These are phyloP conservation scores for Cherax destructor DNA, from an alignment of 1,140 invertebrate species.

Conservation along the genomic window DNA sequence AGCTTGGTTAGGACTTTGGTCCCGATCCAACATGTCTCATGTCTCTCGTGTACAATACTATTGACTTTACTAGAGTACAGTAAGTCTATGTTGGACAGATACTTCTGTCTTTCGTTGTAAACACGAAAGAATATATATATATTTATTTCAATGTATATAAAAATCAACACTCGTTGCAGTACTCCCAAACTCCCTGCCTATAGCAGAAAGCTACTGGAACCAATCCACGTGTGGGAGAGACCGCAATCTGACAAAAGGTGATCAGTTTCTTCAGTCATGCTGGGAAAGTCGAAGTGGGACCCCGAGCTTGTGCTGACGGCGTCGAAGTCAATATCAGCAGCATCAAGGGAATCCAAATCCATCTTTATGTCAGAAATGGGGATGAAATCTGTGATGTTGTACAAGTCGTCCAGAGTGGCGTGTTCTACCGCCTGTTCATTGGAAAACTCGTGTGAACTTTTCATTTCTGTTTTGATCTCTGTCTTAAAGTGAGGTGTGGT, in stretches of 20 bases:
- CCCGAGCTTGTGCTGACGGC: slow-evolving; percentile 82
- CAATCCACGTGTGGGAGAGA: slow-evolving; percentile 55
- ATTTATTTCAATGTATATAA: too few relatives aligned
- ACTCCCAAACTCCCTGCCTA: slow-evolving; percentile 24
- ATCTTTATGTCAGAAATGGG: slow-evolving; percentile 81
- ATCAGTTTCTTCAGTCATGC: slow-evolving; percentile 79
- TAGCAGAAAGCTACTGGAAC: slow-evolving; percentile 42
- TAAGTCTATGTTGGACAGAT: slow-evolving; percentile 68
- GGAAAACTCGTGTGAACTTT: slow-evolving; percentile 10
- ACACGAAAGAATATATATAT: slow-evolving; percentile 47
- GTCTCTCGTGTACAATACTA: slow-evolving; percentile 55
- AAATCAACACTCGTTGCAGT: slow-evolving; percentile 40
- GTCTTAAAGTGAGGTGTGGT: slow-evolving; percentile 55
- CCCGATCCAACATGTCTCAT: slow-evolving; percentile 63
- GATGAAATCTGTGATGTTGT: slow-evolving; percentile 81
- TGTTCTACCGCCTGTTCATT: slow-evolving; percentile 42
- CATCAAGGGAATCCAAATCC: slow-evolving; percentile 80
- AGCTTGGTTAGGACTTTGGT: slow-evolving; percentile 61
- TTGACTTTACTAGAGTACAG: slow-evolving; percentile 63
- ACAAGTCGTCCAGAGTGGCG: slow-evolving; percentile 81
- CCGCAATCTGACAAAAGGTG: slow-evolving; percentile 76
- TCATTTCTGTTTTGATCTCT: slow-evolving; percentile 56
- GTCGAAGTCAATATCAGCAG: slow-evolving; percentile 79
- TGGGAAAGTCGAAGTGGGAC: slow-evolving; percentile 87
- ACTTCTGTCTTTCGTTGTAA: slow-evolving; percentile 59